Base-by-base conservation (phyloP, 2,797 vertebrate genomes). In the Astyanax mexicanus region DNA sequence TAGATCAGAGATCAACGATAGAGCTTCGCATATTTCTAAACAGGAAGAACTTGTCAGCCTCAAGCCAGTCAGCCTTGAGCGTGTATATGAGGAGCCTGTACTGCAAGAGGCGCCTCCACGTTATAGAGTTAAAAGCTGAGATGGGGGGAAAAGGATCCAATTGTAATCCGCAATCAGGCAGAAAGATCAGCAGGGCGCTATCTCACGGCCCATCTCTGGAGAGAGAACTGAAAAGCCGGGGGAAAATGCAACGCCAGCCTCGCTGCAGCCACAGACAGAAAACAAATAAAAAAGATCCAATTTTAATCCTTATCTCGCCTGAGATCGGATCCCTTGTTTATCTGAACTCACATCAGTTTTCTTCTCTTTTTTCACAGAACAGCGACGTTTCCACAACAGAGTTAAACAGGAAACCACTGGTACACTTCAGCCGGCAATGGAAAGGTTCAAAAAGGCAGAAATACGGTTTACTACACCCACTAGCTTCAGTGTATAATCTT, bases 231-330 rank as follows among this genome's bases (percentile, higher is more conserved):
- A 91, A 93, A 89, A 89, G 88, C 88, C 88, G 76, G 81, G 78
- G 85, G 69, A 65, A 75, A 86, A 87, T 80, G 87, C 86, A 89
- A 77, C 82, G 78, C 83, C 84, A 86, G 90, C 85, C 88, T 80
- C 83, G 80, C 77, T 80, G 81, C 88, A 82, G 89, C 86, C 87
- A 90, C 87, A 90, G 89, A 92, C 90, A 91, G 84, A 91, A 93
- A 92, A 92, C 91, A 92, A 92, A 93, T 91, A 91, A 90, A 88
- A 90, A 91, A 89, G 87, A 93, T 92, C 92, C 90, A 91, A 92
- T 93, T 93, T 94, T 88, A 91, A 91, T 92, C 85, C 86, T 88
- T 93, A 94, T 94, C 93, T 81, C 80, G 12, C 62, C 80, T 89
- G 89, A 86, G 87, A 94, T 94, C 93, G 87, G 91, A 93, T 93